Evolutionary conservation across 2,888 invertebrate genomes (phyloP), one percentile per base, ranked within the genome.

Genomic region (Plutella xylostella): DNA sequence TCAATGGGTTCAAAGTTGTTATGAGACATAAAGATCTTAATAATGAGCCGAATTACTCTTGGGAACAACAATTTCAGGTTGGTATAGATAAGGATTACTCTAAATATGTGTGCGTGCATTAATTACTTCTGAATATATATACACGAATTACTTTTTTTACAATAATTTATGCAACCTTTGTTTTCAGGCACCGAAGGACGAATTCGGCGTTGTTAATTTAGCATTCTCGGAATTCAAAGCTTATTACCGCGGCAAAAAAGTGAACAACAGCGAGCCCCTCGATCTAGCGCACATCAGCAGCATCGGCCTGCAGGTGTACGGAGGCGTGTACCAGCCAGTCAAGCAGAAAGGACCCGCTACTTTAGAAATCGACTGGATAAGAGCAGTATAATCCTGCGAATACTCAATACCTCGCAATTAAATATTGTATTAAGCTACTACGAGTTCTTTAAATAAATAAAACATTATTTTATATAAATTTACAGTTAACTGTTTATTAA

Each of bases 281-380:
- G 87, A 90, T 58, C 67, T 72, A 37, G 68, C 84, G 1, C 78
- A 85, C 55, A 82, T 90, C 20, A 87, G 87, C 2, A 86, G 85
- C 63, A 73, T 89, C 49, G 89, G 88, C 5, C 64, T 90, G 35
- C 90, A 90, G 72, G 82, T 88, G 57, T 88, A 86, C 55, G 89
- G 90, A 17, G 90, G 90, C 12, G 89, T 90, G 48, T 89, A 90
- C 58, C 74, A 80, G 52, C 82, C 85, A 6, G 65, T 85, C 15
- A 89, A 90, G 60, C 90, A 90, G 57, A 83, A 75, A 56, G 89
- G 90, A 1, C 86, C 87, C 7, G 87, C 88, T 2, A 84, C 89
- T 37, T 72, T 89, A 52, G 89, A 89, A 69, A 83, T 90, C 30
- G 87, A 89, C 58, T 86, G 82, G 75, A 86, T 89, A 54, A 75